Percentiles rank a stretch among this genome's conserved stretches.
Conservation (phyloP, 2,797 vertebrate species). For the Spheniscus humboldti region DNA sequence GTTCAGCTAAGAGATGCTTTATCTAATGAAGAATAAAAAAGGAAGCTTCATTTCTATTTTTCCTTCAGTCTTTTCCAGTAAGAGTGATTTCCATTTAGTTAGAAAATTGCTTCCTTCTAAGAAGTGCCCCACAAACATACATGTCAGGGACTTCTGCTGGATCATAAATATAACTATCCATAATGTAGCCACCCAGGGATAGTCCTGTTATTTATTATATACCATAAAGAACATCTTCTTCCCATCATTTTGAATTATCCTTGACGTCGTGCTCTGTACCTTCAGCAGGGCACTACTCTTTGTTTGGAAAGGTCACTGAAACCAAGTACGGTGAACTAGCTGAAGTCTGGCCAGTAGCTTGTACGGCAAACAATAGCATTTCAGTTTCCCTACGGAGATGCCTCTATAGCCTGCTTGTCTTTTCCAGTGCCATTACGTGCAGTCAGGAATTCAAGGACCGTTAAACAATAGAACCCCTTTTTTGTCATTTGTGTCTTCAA, state of each 20-base stretch:
- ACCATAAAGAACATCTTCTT: constrained; percentile 24
- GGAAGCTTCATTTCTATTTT: background rate
- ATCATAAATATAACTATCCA: constrained; percentile 21
- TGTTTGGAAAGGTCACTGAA: constrained; percentile 15
- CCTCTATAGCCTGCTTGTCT: background rate
- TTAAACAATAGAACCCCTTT: constrained; percentile 16
- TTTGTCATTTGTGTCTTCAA: background rate
- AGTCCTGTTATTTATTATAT: constrained; percentile 33
- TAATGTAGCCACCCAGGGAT: background rate
- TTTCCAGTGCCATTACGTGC: background rate
- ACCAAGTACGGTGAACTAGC: background rate
- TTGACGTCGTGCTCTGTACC: background rate
- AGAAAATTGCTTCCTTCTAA: background rate
- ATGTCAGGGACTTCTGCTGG: background rate
- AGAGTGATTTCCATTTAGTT: background rate
- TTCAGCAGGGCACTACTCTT: background rate
- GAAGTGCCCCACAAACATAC: background rate
- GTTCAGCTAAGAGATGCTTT: background rate
- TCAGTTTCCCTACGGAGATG: constrained; percentile 26
- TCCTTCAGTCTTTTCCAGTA: background rate
- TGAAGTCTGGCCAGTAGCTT: constrained; percentile 11
- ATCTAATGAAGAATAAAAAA: background rate
- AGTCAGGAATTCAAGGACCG: constrained; percentile 22
- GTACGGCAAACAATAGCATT: background rate
- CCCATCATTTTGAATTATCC: constrained; percentile 36